Evolutionary conservation across 1,140 invertebrate genomes (phyloP).

Genomic region (Ips typographus): DNA sequence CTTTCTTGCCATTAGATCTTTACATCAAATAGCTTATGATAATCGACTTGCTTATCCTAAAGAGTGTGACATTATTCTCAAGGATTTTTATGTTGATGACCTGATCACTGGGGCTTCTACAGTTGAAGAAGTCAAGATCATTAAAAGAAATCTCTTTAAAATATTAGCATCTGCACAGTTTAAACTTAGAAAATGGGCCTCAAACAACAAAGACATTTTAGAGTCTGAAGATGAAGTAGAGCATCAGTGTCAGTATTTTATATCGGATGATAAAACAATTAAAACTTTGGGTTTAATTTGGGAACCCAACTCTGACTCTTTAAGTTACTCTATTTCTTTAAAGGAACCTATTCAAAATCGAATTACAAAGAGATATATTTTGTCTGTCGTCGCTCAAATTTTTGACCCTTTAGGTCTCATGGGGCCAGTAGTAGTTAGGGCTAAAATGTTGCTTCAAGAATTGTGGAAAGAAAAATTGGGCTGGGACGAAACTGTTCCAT

Average conservation of each 20-base stretch:
- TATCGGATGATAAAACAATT: background rate
- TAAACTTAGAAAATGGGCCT: slow-evolving; percentile 50
- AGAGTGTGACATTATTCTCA: too few species aligned
- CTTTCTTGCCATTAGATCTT: too few species aligned
- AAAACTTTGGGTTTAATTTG: slow-evolving; percentile 18
- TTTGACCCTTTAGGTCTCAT: too few species aligned
- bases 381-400: too few species aligned
- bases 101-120: background rate
- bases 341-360: background rate
- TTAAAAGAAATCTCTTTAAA: slow-evolving; percentile 15
- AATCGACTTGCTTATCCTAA: too few species aligned
- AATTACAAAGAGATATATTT: slow-evolving; percentile 11
- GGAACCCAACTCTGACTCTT: slow-evolving; percentile 30
- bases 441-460: slow-evolving; percentile 29
- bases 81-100: too few species aligned
- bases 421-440: slow-evolving; percentile 48
- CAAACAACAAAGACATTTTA: slow-evolving; percentile 33
- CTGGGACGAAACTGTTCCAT: slow-evolving; percentile 11
- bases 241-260: slow-evolving; percentile 5
- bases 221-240: background rate
- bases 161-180: slow-evolving; percentile 46
- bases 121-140: slow-evolving; percentile 37
- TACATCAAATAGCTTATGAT: too few species aligned
- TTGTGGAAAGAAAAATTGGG: slow-evolving; percentile 18
- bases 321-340: slow-evolving; percentile 20